A percentile compares a stretch with the other conserved stretches of the same genome.
These are phyloP conservation scores for Ectemnius continuus DNA, from an alignment of 2,888 invertebrate genomes.

Conservation along the genomic window DNA sequence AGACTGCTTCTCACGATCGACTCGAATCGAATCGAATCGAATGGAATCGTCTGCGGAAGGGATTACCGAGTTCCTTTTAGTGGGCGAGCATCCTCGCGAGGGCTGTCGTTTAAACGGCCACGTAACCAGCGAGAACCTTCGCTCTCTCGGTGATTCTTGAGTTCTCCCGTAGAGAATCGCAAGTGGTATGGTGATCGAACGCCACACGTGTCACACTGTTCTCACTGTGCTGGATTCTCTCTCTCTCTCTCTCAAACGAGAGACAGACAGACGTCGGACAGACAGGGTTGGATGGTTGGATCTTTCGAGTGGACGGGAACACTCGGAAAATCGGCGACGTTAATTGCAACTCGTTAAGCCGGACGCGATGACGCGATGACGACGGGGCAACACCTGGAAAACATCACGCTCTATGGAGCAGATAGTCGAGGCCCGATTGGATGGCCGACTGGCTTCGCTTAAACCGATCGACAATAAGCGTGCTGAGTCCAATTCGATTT, in stretches of 20 bases:
- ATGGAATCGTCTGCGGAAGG: constrained; percentile 29
- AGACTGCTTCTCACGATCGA: neutral
- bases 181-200: constrained; percentile 14
- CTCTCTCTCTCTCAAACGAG: too few species aligned
- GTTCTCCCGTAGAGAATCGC: neutral
- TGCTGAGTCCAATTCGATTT: constrained; percentile 41
- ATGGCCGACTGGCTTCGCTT: constrained; percentile 25
- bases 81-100: constrained; percentile 13
- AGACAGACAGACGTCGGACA: too few species aligned
- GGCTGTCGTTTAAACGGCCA: constrained; percentile 19
- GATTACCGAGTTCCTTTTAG: constrained; percentile 27
- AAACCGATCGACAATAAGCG: constrained; percentile 50
- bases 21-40: constrained; percentile 2
- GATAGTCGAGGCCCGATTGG: too few species aligned
- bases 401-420: constrained; percentile 48
- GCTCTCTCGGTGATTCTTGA: neutral
- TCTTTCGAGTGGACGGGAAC: neutral
- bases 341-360: constrained; percentile 61
- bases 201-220: constrained; percentile 31
- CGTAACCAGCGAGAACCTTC: constrained; percentile 8
- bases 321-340: constrained; percentile 51
- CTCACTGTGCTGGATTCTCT: constrained; percentile 17
- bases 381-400: constrained; percentile 48
- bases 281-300: too few species aligned
- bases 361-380: constrained; percentile 34